Evolutionary conservation across 2,888 invertebrate species (phyloP).

Genomic region (Eudasyphora cyanicolor): DNA sequence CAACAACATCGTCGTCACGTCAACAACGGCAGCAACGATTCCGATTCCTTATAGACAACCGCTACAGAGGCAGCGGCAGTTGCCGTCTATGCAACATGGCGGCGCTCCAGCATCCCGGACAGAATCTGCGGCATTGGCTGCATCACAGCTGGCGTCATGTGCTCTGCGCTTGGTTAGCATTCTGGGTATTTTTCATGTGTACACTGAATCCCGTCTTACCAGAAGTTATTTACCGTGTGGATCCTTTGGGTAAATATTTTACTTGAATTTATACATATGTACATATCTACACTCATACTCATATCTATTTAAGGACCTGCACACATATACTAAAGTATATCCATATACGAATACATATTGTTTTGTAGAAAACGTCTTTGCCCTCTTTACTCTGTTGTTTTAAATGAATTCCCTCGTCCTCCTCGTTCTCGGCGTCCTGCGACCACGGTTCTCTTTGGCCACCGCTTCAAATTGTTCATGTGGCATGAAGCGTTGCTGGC

Average conservation of each 20-base stretch:
- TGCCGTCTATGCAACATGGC: slow-evolving; percentile 47
- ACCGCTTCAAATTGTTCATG: neutral
- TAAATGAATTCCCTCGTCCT: neutral
- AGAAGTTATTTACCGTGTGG: slow-evolving; percentile 79
- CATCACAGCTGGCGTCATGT: slow-evolving; percentile 70
- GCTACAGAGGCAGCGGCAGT: slow-evolving; percentile 12
- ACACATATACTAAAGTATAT: no score
- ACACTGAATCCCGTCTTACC: slow-evolving; percentile 76
- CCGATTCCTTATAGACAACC: slow-evolving; percentile 58
- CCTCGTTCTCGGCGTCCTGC: neutral
- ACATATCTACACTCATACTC: neutral
- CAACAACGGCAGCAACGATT: slow-evolving; percentile 56
- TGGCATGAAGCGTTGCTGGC: slow-evolving; percentile 4
- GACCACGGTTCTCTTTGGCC: neutral
- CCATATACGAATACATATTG: neutral
- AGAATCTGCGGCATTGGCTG: slow-evolving; percentile 40
- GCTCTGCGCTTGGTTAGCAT: slow-evolving; percentile 70
- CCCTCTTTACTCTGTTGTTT: neutral
- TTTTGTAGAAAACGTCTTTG: neutral
- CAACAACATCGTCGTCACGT: slow-evolving; percentile 31
- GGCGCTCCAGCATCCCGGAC: slow-evolving; percentile 50
- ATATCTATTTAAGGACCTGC: neutral
- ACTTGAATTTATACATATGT: slow-evolving; percentile 49
- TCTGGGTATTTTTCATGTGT: slow-evolving; percentile 74
- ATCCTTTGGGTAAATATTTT: slow-evolving; percentile 78